These are phyloP conservation scores for Fopius arisanus DNA, from an alignment of 1,140 invertebrate species.

Conservation along the genomic window DNA sequence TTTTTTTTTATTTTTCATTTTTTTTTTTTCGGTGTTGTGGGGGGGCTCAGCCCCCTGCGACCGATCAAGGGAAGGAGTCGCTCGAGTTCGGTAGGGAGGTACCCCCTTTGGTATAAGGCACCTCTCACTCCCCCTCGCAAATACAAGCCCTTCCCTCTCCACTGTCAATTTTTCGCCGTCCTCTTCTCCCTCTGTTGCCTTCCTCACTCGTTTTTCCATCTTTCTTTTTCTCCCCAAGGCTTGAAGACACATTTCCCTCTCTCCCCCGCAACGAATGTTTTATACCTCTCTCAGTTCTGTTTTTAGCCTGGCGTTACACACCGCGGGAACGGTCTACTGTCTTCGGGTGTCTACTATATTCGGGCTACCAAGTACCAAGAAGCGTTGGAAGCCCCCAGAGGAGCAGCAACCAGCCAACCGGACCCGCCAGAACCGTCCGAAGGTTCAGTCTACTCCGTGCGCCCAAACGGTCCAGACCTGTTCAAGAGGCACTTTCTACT, in stretches of 20 bases:
- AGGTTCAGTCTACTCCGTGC: slow-evolving; percentile 66
- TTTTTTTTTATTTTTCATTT: slow-evolving; percentile 2
- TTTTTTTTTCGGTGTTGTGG: background rate
- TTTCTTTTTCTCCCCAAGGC: background rate
- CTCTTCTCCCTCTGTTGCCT: background rate
- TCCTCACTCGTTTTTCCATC: background rate
- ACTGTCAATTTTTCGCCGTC: background rate
- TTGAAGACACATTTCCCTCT: background rate
- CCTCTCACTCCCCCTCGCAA: background rate
- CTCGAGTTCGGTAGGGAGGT: slow-evolving; percentile 64
- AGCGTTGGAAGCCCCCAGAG: slow-evolving; percentile 34
- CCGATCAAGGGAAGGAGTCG: slow-evolving; percentile 21
- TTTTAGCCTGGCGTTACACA: slow-evolving; percentile 40
- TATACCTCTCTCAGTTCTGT: slow-evolving; percentile 6
- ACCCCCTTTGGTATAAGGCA: slow-evolving; percentile 38
- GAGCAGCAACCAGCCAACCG: slow-evolving; percentile 31
- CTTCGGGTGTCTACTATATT: slow-evolving; percentile 56
- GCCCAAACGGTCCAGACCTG: slow-evolving; percentile 65
- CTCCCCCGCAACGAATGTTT: background rate
- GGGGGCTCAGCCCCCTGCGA: background rate
- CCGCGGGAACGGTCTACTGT: slow-evolving; percentile 46
- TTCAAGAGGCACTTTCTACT: slow-evolving; percentile 32
- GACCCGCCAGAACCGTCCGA: slow-evolving; percentile 46
- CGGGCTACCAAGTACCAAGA: slow-evolving; percentile 51
- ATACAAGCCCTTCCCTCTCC: background rate